Evolutionary conservation across 1,140 invertebrate genomes (phyloP).

Genomic region (Meloidogyne floridensis): DNA sequence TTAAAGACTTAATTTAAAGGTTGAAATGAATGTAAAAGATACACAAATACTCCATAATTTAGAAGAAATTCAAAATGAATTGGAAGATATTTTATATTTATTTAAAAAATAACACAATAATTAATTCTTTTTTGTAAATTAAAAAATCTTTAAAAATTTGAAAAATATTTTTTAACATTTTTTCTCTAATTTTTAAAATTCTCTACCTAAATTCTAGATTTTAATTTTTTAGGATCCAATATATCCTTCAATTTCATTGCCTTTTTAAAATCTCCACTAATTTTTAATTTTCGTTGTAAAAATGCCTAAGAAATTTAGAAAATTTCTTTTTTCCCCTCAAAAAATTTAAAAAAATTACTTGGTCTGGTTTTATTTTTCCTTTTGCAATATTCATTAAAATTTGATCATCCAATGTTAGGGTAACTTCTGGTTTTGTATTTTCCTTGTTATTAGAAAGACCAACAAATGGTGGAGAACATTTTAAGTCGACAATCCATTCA

Average conservation of each 20-base stretch:
- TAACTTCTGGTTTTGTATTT: slow-evolving; percentile 51
- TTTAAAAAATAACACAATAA: neutral
- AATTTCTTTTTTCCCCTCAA: slow-evolving; percentile 62
- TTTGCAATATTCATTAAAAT: slow-evolving; percentile 66
- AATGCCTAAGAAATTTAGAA: slow-evolving; percentile 75
- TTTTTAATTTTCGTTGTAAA: slow-evolving; percentile 76
- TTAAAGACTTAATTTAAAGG: slow-evolving; percentile 32
- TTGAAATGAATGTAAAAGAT: slow-evolving; percentile 37
- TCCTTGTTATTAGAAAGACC: slow-evolving; percentile 25
- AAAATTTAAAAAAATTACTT: slow-evolving; percentile 74
- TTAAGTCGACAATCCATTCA: slow-evolving; percentile 59
- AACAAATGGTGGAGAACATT: slow-evolving; percentile 54
- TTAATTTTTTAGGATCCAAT: slow-evolving; percentile 62
- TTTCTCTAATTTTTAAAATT: too few relatives aligned
- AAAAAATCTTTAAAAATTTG: too few relatives aligned
- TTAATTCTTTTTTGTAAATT: too few relatives aligned
- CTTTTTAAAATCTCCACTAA: slow-evolving; percentile 72
- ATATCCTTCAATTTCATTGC: slow-evolving; percentile 88
- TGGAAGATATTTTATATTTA: slow-evolving; percentile 13
- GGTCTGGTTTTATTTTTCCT: slow-evolving; percentile 82
- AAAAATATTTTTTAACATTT: too few relatives aligned
- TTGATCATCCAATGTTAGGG: slow-evolving; percentile 57
- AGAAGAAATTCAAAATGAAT: slow-evolving; percentile 36
- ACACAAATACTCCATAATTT: slow-evolving; percentile 42
- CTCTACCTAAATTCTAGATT: slow-evolving; percentile 50